Base-by-base conservation (phyloP, 1,140 invertebrate species). In the Phortica variegata region DNA sequence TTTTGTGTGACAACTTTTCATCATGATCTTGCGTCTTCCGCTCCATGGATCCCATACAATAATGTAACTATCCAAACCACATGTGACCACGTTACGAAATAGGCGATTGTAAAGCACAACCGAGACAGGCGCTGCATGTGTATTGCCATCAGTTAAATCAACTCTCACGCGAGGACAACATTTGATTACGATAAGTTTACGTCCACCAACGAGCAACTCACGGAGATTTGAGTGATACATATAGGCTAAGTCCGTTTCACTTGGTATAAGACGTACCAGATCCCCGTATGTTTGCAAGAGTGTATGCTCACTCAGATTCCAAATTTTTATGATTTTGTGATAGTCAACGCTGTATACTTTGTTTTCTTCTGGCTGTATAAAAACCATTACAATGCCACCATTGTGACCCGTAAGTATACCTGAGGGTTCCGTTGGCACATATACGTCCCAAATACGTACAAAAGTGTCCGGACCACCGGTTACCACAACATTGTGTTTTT, bases 371-470 rank as follows among this genome's bases (percentile, higher is more conserved):
- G 87, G 84, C 74, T 85, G 84, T 29, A 89, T 78, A 49, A 85
- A 79, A 15, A 91, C 68, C 17, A 79, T 79, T 16, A 83, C 81
- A 53, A 91, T 82, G 17, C 82, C 81, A 1, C 85, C 81, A 52
- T 83, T 82, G 73, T 92, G 89, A 8, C 88, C 88, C 13, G 77
- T 75, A 5, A 90, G 76, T 6, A 83, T 73, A 3, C 79, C 79
- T 26, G 78, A 83, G 1, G 85, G 79, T 58, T 84, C 82, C 17
- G 74, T 72, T 2, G 87, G 80, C 13, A 88, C 82, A 69, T 88
- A 89, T 1, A 86, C 81, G 69, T 87, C 87, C 89, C 89, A 92
- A 15, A 89, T 65, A 9, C 86, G 80, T 2, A 91, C 80, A 33
- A 82, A 65, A 58, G 84, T 85, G 69, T 91, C 88, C 1, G 83